Base-by-base conservation (phyloP, 2,113 vertebrate species). In the Nothobranchius kuhntae region DNA sequence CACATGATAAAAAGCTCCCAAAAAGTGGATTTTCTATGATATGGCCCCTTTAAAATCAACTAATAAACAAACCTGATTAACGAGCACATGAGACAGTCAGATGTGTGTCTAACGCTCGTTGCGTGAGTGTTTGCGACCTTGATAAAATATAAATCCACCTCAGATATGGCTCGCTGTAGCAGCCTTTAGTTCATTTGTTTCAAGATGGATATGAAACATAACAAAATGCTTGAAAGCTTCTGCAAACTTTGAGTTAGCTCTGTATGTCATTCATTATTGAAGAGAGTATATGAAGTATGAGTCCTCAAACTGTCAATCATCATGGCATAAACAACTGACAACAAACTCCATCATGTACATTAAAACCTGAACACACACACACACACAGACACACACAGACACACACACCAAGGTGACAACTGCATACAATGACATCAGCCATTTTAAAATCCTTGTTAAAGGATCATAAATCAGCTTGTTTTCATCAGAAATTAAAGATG, bases 401-500 rank as follows among this genome's bases (percentile, higher is more conserved):
- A 44, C 4, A 47, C 13, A 24, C 17, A 30, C 52, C 8, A 38
- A 36, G 21, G 58, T 47, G 58, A 35, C n/a, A 61, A 47, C 21
- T 15, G 14, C 8, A 14, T 14, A 38, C 14, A 35, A 61, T 61
- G 59, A 61, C 26, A 36, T 3, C 9, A 61, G 45, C 13, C 3
- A 6, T 44, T 3, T 58, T 44, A 44, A n/a, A 0, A 44, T 30
- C 54, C 35, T 45, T 40, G 6, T 9, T 40, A 40, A 40, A 40
- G 6, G 38, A 9, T 36, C 15, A 15, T 17, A 38, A 36, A 50
- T 38, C 10, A 13, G 15, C 13, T 35, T 45, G 61, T 48, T 12
- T 3, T 9, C 47, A 30, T 60, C 46, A 55, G 36, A 65, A 58
- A 80, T 63, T 51, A 15, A 40, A 51, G n/a, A 65, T 86, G 78